Conservation (phyloP, 2,888 invertebrate species). For the Agrotis puta region DNA sequence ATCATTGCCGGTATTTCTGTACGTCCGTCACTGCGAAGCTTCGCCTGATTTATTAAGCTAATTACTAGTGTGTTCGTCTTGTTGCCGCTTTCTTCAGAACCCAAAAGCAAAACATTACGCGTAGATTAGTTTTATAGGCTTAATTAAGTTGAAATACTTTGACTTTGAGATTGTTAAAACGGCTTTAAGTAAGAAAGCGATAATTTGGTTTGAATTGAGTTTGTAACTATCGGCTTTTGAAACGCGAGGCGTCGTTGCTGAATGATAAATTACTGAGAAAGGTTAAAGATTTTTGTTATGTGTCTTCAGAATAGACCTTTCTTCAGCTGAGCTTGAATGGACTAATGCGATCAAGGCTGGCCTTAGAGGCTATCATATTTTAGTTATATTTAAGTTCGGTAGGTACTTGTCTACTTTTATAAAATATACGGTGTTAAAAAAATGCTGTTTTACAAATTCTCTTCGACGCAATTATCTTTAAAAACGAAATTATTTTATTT, state of each 20-base stretch:
- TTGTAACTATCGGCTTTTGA: slow-evolving; percentile 47
- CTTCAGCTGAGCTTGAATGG: background rate
- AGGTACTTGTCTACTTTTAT: background rate
- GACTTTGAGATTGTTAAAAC: slow-evolving; percentile 46
- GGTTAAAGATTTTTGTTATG: slow-evolving; percentile 22
- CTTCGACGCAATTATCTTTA: slow-evolving; percentile 25
- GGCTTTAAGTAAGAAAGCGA: slow-evolving; percentile 47
- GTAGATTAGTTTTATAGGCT: slow-evolving; percentile 53
- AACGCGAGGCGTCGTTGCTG: slow-evolving; percentile 18
- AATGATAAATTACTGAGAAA: slow-evolving; percentile 43
- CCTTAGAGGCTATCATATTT: background rate
- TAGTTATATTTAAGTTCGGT: background rate
- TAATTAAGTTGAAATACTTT: slow-evolving; percentile 55
- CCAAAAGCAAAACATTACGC: slow-evolving; percentile 50
- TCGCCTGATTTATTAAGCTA: slow-evolving; percentile 81
- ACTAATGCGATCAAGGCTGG: background rate
- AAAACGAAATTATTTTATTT: slow-evolving; percentile 49
- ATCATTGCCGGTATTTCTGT: slow-evolving; percentile 78
- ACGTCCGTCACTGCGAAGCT: slow-evolving; percentile 76
- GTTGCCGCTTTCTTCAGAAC: slow-evolving; percentile 47
- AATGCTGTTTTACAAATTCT: background rate
- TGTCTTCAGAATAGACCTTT: background rate
- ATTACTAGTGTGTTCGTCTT: slow-evolving; percentile 71
- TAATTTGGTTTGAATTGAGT: slow-evolving; percentile 55
- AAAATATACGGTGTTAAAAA: background rate